Conservation (phyloP, 2,797 vertebrate genomes). For the Ptychobarbus kaznakovi region DNA sequence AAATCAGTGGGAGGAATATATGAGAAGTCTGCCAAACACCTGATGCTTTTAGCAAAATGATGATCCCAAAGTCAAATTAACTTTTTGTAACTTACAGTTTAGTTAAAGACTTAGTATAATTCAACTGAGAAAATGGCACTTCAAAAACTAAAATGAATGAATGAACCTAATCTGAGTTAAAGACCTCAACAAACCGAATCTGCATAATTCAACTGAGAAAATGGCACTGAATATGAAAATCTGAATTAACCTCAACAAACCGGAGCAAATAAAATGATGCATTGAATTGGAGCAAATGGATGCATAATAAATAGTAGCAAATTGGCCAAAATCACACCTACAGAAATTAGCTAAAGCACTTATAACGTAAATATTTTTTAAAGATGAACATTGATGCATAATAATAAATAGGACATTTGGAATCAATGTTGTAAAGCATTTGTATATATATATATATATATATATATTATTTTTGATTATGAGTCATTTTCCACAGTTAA, state of each 20-base stretch:
- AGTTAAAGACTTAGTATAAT: neutral
- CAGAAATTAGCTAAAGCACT: neutral
- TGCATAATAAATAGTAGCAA: too few relatives aligned
- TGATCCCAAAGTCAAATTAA: neutral
- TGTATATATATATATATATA: neutral
- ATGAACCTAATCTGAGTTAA: too few relatives aligned
- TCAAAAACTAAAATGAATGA: too few relatives aligned
- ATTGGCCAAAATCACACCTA: neutral
- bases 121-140: neutral
- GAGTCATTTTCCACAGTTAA: constrained; percentile 4
- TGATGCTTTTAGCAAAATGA: neutral
- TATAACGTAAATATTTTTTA: neutral
- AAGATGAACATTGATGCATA: too few relatives aligned
- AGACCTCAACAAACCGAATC: too few relatives aligned
- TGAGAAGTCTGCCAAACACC: neutral
- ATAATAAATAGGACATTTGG: neutral
- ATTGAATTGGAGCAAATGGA: too few relatives aligned
- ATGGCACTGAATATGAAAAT: too few relatives aligned
- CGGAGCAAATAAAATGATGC: too few relatives aligned
- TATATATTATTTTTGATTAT: neutral
- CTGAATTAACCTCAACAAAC: too few relatives aligned
- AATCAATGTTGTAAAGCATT: neutral
- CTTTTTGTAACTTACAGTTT: neutral
- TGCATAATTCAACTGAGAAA: neutral
- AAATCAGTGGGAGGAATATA: neutral